A percentile compares a stretch with the other conserved stretches of the same genome.
Conservation (phyloP, 37 sponge, comb jelly and placozoan species). For the Beroe forskalii region DNA sequence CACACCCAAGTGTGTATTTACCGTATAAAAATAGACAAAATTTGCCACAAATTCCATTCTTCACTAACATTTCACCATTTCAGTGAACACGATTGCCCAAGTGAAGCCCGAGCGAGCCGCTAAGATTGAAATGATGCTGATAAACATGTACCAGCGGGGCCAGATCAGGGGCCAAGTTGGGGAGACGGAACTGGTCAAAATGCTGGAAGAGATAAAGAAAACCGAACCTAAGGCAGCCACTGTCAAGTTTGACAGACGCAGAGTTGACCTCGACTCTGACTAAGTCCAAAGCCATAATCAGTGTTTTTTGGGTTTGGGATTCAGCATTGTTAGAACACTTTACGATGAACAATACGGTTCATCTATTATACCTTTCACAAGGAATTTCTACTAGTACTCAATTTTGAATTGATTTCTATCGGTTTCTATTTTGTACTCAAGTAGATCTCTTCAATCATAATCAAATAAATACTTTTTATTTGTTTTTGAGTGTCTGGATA, state of each 20-base stretch:
- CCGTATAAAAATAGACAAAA: background rate
- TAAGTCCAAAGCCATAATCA: no score
- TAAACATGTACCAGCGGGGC: conserved; percentile 91
- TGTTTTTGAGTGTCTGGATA: no score
- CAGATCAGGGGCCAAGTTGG: conserved; percentile 68
- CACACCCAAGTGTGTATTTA: no score
- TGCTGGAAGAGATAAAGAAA: conserved; percentile 39
- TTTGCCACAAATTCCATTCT: background rate
- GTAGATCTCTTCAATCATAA: no score
- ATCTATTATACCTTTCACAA: no score
- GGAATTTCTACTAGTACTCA: no score
- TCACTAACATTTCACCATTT: background rate
- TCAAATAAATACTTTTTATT: no score
- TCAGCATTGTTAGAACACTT: no score
- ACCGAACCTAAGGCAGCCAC: background rate
- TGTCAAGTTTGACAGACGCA: conserved; percentile 19
- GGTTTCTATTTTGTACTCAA: no score
- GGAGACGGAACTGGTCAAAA: conserved; percentile 16
- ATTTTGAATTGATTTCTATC: no score
- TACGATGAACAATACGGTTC: no score
- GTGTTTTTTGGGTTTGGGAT: no score
- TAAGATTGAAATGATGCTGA: conserved; percentile 83
- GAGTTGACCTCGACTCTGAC: background rate
- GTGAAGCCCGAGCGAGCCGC: conserved; percentile 96
- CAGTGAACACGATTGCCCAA: conserved; percentile 95